phyloP scores from a whole-genome alignment of 1,140 invertebrate species.

The Hirudo medicinalis region DNA sequence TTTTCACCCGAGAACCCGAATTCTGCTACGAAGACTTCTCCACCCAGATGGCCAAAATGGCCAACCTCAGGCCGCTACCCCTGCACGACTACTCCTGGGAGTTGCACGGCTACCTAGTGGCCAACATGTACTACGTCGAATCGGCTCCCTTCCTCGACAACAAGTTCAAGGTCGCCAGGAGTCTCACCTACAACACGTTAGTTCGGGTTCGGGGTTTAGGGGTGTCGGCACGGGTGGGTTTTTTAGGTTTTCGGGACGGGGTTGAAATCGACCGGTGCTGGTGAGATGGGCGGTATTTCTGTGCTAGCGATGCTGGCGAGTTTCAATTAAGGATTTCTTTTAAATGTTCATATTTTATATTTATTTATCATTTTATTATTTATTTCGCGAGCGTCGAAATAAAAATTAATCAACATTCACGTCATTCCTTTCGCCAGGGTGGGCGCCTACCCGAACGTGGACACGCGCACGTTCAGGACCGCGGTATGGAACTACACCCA shows the following conservation, averaged over 20 bases:
- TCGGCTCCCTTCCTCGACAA: conserved; percentile 69
- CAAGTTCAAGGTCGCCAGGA: conserved; percentile 72
- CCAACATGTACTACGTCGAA: conserved; percentile 70
- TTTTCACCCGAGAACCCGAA: neutral
- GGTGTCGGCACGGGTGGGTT: neutral
- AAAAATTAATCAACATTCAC: neutral
- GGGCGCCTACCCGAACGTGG: conserved; percentile 66
- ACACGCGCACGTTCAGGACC: conserved; percentile 68
- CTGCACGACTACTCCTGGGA: conserved; percentile 78
- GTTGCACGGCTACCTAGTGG: conserved; percentile 72
- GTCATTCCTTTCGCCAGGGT: conserved; percentile 43
- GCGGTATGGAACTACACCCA: conserved; percentile 89
- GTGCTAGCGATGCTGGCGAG: no score
- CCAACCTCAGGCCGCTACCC: neutral
- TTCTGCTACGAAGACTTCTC: conserved; percentile 15
- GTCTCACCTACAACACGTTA: conserved; percentile 72
- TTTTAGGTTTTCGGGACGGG: no score
- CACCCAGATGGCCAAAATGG: conserved; percentile 3
- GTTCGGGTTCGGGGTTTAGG: conserved; percentile 25
- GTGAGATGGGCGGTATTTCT: no score
- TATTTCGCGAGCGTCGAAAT: neutral
- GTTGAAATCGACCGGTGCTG: no score
- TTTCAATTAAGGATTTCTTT: no score
- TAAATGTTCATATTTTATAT: no score
- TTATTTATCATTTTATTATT: neutral